Percentiles rank a stretch among this genome's conserved stretches.
Evolutionary conservation across 2,888 invertebrate species (phyloP).

Genomic region (Liposcelis brunnea): DNA sequence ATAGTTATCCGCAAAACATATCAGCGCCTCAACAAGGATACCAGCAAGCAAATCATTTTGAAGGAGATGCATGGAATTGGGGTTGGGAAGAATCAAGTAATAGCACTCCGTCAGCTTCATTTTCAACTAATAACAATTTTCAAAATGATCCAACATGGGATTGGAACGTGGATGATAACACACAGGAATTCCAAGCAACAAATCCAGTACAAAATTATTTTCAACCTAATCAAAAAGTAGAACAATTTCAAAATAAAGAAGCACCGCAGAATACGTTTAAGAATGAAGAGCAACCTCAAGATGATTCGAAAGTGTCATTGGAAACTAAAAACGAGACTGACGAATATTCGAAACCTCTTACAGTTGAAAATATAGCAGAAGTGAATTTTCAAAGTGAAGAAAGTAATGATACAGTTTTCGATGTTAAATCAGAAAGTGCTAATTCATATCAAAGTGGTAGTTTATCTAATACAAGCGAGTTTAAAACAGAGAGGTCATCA

Average conservation of each 20-base stretch:
- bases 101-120: not conserved
- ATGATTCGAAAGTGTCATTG: too few relatives aligned
- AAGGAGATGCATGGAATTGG: slow-evolving; percentile 16
- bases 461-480: not conserved
- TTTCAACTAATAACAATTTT: slow-evolving; percentile 10
- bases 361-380: slow-evolving; percentile 6
- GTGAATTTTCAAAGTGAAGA: not conserved
- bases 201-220: not conserved
- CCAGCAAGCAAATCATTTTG: not conserved
- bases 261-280: not conserved
- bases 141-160: slow-evolving; percentile 32
- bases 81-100: slow-evolving; percentile 13
- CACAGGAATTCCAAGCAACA: not conserved
- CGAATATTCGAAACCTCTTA: not conserved
- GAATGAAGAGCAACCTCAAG: not conserved
- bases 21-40: not conserved
- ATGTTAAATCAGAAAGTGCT: not conserved
- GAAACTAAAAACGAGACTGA: not conserved
- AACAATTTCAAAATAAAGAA: slow-evolving; percentile 2
- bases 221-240: not conserved
- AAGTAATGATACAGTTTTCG: not conserved
- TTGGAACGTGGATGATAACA: slow-evolving; percentile 33
- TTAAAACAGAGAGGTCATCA: not conserved
- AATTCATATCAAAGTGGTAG: slow-evolving; percentile 2
- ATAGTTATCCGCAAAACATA: not conserved